These are phyloP conservation scores for Cossypha polioptera DNA, from an alignment of 2,797 vertebrate genomes.

Conservation along the genomic window DNA sequence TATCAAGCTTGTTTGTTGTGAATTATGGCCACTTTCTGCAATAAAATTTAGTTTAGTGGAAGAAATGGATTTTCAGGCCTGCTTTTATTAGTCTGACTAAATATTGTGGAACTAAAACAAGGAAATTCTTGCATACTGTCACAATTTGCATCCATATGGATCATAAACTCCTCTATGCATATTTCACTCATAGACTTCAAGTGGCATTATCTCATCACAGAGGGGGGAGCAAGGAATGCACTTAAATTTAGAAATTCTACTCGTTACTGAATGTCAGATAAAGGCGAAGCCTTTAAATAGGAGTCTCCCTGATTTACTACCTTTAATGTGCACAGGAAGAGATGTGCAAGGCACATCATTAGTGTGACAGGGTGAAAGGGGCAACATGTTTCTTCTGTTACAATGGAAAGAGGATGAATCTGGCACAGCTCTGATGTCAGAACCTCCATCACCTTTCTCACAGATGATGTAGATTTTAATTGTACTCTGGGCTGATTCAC, in stretches of 20 bases:
- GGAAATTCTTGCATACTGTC: slow-evolving; percentile 68
- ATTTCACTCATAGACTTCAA: slow-evolving; percentile 60
- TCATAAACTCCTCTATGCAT: slow-evolving; percentile 69
- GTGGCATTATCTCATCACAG: slow-evolving; percentile 62
- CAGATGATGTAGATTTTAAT: slow-evolving; percentile 83
- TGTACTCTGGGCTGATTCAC: slow-evolving; percentile 74
- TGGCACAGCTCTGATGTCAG: slow-evolving; percentile 79
- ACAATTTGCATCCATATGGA: slow-evolving; percentile 60
- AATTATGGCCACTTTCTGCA: slow-evolving; percentile 67
- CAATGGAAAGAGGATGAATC: slow-evolving; percentile 74
- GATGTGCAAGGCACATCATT: slow-evolving; percentile 70
- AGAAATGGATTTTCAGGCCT: slow-evolving; percentile 68
- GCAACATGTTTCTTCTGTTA: slow-evolving; percentile 73
- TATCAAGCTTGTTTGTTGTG: slow-evolving; percentile 63
- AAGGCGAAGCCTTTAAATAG: slow-evolving; percentile 72
- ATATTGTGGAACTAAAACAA: slow-evolving; percentile 68
- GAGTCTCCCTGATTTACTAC: slow-evolving; percentile 74
- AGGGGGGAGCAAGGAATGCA: slow-evolving; percentile 42
- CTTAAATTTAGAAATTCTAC: slow-evolving; percentile 69
- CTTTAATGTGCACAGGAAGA: slow-evolving; percentile 67
- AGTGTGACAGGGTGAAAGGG: slow-evolving; percentile 77
- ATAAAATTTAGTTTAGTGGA: slow-evolving; percentile 70
- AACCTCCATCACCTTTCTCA: slow-evolving; percentile 78
- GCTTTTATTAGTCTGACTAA: slow-evolving; percentile 71
- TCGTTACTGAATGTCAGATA: slow-evolving; percentile 75